Percentiles rank a stretch among this genome's conserved stretches.
Conservation (phyloP, 2,113 vertebrate genomes). For the Damaliscus lunatus region DNA sequence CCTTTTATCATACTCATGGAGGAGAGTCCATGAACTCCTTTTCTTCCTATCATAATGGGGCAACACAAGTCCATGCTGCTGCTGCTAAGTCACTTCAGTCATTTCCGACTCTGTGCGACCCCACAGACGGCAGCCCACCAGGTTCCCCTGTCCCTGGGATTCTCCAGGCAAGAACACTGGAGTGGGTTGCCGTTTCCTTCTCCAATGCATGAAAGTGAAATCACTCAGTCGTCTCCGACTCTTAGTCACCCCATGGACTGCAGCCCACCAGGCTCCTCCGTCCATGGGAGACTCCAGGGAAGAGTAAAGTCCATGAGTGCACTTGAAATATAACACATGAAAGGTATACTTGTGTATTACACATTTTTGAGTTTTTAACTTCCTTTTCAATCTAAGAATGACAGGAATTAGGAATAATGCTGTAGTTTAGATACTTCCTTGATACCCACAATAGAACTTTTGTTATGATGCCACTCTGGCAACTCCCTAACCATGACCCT, state of each 20-base stretch:
- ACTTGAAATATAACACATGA: not conserved
- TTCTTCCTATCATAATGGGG: not conserved
- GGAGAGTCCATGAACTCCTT: not conserved
- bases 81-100: not conserved
- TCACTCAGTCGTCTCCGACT: not conserved
- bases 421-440: not conserved
- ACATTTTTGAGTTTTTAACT: not conserved
- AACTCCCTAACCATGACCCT: not conserved
- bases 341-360: not conserved
- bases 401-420: not conserved
- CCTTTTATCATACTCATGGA: not conserved
- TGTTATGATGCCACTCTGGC: not conserved
- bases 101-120: not conserved
- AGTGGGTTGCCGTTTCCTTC: not conserved
- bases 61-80: not conserved
- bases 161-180: not conserved
- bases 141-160: not conserved
- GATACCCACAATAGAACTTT: not conserved
- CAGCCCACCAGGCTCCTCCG: not conserved
- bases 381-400: not conserved
- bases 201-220: not conserved
- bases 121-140: not conserved
- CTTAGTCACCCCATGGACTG: not conserved
- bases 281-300: not conserved
- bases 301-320: not conserved